A percentile compares a stretch with the other conserved stretches of the same genome.
These are phyloP conservation scores for Sebastolobus altivelis DNA, from an alignment of 2,797 vertebrate species.

Conservation along the genomic window DNA sequence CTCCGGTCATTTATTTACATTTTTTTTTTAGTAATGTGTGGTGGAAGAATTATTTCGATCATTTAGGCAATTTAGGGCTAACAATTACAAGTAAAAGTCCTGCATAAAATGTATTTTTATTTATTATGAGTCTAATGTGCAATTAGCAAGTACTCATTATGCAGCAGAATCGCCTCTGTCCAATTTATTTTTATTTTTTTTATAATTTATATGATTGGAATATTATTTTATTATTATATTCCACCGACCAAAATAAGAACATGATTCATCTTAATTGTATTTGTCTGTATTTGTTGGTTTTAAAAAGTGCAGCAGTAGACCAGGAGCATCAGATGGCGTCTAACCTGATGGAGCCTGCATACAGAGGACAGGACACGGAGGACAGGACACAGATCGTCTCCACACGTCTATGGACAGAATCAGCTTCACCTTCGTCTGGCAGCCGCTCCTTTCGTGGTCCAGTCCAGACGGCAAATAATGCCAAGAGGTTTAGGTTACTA, in stretches of 20 bases:
- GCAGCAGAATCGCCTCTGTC: neutral
- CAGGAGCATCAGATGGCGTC: neutral
- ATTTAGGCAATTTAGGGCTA: neutral
- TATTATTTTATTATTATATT: neutral
- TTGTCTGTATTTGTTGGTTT: neutral
- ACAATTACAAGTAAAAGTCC: neutral
- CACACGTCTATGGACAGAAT: too few relatives aligned
- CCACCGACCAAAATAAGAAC: neutral
- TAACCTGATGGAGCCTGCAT: neutral
- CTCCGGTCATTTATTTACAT: too few relatives aligned
- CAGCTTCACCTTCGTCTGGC: neutral
- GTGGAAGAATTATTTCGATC: neutral
- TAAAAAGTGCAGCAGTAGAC: neutral
- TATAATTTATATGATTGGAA: neutral
- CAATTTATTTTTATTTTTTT: neutral
- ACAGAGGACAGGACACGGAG: neutral
- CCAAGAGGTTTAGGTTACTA: neutral
- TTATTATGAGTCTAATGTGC: neutral
- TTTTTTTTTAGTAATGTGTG: neutral
- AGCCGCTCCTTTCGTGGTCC: neutral
- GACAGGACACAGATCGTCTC: neutral
- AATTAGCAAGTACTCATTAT: neutral
- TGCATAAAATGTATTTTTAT: neutral
- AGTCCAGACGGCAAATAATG: neutral
- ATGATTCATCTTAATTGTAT: neutral